Evolutionary conservation across 2,113 vertebrate species (phyloP), one percentile per base, ranked within the genome.

Genomic region (Colossoma macropomum): DNA sequence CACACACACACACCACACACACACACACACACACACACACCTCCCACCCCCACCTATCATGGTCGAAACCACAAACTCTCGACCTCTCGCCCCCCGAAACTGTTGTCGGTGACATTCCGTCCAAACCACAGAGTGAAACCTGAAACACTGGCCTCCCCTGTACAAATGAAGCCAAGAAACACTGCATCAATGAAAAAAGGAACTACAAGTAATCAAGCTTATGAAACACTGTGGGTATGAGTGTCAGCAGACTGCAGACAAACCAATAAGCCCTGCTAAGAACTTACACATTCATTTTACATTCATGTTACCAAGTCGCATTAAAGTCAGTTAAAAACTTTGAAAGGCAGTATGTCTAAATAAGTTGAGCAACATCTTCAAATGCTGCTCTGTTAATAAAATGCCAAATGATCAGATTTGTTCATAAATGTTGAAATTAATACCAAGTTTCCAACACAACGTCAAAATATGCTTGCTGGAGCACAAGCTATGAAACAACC

Each of bases 41-140:
- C 66, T 41, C n/a, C n/a, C 68, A 48, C 74, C 62, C 75, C 25
- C 4, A 63, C 25, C 66, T 15, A 66, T 77, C 74, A 69, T 65
- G 48, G 60, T 73, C 71, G 38, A 76, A 85, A 87, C 77, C 77
- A 60, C 50, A 69, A 79, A 69, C 25, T 68, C 77, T 68, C 73
- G 19, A 82, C 80, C 72, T 87, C 56, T 66, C 60, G 48, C 81
- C 59, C 48, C 63, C 71, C 28, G 41, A 85, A 87, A 87, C 83
- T 83, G 56, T 23, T 7, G 72, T 56, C 65, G 75, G 59, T 77
- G 77, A 70, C 74, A 73, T 80, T 85, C 52, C 19, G 28, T 80
- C 50, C 38, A 83, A 83, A 87, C 80, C 77, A 12, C 83, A 80
- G 68, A 25, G 38, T 27, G 69, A 87, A 85, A 85, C 84, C 56